Evolutionary conservation across 2,113 vertebrate species (phyloP).

Genomic region (Apodemus speciosus): DNA sequence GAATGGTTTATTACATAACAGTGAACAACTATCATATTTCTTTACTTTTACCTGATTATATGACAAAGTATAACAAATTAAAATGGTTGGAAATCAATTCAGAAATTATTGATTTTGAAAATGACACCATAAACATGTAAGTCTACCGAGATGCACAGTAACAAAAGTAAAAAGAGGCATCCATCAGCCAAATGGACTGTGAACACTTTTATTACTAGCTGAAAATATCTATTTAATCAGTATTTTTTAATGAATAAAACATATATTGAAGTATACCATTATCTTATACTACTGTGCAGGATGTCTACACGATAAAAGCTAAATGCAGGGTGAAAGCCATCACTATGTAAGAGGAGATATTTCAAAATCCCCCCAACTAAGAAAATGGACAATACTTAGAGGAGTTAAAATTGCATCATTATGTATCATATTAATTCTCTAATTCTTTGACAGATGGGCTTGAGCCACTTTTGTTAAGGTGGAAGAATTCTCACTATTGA

Average conservation of each 20-base stretch:
- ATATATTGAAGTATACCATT: conserved; percentile 30
- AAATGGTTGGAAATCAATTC: conserved; percentile 45
- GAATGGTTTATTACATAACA: background rate
- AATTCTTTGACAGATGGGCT: background rate
- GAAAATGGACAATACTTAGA: conserved; percentile 11
- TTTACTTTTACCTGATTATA: conserved; percentile 31
- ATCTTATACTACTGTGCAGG: conserved; percentile 17
- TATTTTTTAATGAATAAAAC: conserved; percentile 70
- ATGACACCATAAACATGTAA: conserved; percentile 62
- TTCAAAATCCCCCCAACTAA: conserved; percentile 20
- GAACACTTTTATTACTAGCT: conserved; percentile 65
- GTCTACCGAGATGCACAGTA: conserved; percentile 22
- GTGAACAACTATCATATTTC: conserved; percentile 17
- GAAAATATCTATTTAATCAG: conserved; percentile 58
- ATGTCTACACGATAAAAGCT: conserved; percentile 15
- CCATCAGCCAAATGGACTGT: conserved; percentile 39
- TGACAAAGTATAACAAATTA: background rate
- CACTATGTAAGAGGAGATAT: background rate
- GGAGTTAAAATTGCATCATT: background rate
- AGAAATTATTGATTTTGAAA: conserved; percentile 60
- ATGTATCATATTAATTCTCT: background rate
- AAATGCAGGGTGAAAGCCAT: background rate
- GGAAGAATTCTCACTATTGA: background rate
- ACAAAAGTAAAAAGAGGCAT: conserved; percentile 33
- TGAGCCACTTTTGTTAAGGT: background rate